Evolutionary conservation across 2,888 invertebrate genomes (phyloP).

Genomic region (Brachylomia viminalis): DNA sequence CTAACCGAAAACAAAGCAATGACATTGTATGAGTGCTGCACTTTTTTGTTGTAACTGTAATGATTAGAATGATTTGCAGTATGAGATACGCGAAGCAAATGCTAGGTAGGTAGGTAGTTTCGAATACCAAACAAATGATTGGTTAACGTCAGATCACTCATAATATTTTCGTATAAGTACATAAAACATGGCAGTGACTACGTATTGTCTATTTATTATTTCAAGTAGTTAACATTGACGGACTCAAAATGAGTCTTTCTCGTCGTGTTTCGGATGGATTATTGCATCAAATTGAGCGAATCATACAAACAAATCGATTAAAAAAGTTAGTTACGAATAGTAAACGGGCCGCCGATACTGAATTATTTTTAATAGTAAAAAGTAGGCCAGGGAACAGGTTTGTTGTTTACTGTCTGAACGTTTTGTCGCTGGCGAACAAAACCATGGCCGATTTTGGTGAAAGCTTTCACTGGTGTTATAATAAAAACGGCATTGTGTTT

Average conservation of each 20-base stretch:
- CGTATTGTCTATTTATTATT: background rate
- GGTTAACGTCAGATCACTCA: background rate
- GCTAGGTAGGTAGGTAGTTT: background rate
- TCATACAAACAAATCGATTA: constrained; percentile 49
- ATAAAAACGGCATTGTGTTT: constrained; percentile 39
- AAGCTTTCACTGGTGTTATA: constrained; percentile 65
- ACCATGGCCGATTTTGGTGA: constrained; percentile 54
- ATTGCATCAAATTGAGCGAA: constrained; percentile 43
- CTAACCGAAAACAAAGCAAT: constrained; percentile 48
- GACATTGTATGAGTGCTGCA: constrained; percentile 33
- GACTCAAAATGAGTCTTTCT: constrained; percentile 23
- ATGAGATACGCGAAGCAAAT: constrained; percentile 11
- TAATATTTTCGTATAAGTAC: constrained; percentile 12
- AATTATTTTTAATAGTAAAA: constrained; percentile 58
- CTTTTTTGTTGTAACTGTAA: constrained; percentile 33
- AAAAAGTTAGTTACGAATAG: constrained; percentile 34
- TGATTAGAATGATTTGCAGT: constrained; percentile 13
- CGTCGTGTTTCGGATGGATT: constrained; percentile 17
- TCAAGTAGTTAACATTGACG: constrained; percentile 9
- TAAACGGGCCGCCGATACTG: constrained; percentile 31
- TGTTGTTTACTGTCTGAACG: constrained; percentile 49
- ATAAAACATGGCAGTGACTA: constrained; percentile 5
- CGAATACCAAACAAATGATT: background rate
- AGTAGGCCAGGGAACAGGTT: constrained; percentile 64
- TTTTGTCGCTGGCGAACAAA: constrained; percentile 57